Conservation (phyloP, 1,140 invertebrate species). For the Caenorhabditis inopinata region DNA sequence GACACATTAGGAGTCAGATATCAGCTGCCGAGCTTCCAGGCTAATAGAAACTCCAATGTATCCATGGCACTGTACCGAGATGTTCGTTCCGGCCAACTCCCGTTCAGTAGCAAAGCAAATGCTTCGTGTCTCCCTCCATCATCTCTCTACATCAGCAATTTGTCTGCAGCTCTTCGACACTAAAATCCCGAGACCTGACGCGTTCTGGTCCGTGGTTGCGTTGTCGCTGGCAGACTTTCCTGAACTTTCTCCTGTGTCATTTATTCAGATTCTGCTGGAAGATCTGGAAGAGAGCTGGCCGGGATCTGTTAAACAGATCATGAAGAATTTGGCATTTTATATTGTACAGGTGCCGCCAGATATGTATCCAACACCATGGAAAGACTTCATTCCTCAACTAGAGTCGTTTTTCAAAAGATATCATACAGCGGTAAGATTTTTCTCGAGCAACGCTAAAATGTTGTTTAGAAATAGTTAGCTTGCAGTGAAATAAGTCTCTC, state of each 20-base stretch:
- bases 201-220: constrained; percentile 88
- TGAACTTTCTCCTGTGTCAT: constrained; percentile 89
- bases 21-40: constrained; percentile 43
- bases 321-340: constrained; percentile 87
- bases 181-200: constrained; percentile 64
- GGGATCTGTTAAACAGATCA: constrained; percentile 68
- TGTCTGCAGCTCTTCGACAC: constrained; percentile 94
- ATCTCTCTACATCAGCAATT: constrained; percentile 75
- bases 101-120: constrained; percentile 94
- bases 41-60: constrained; percentile 66
- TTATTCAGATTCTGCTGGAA: constrained; percentile 85
- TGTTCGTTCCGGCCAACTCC: constrained; percentile 82
- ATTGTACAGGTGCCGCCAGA: constrained; percentile 79
- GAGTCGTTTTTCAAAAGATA: constrained; percentile 80
- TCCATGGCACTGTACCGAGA: constrained; percentile 77
- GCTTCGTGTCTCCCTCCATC: constrained; percentile 89
- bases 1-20: neutral
- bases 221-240: constrained; percentile 91
- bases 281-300: constrained; percentile 59
- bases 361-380: constrained; percentile 72
- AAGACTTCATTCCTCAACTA: constrained; percentile 77
- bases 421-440: constrained; percentile 55
- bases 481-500: too few species aligned
- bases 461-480: too few species aligned
- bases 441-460: too few species aligned